Evolutionary conservation across 2,888 invertebrate genomes (phyloP).

Genomic region (Mechanitis messenoides): DNA sequence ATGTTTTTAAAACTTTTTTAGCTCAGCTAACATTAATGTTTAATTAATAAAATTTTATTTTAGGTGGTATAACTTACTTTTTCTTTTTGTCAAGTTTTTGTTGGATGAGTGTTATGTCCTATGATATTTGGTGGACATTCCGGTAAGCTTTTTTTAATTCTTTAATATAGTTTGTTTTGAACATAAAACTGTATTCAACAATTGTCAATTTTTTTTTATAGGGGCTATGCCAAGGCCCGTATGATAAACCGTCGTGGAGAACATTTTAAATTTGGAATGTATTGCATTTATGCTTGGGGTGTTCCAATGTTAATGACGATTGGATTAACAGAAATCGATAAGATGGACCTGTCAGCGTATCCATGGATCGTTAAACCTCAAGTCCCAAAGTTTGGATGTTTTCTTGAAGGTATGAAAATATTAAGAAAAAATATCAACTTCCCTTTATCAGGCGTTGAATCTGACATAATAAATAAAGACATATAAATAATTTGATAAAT

Average conservation of each 20-base stretch:
- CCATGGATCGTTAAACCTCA: conserved; percentile 58
- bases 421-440: background rate
- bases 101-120: conserved; percentile 69
- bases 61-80: conserved; percentile 52
- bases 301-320: conserved; percentile 49
- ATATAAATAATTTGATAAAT: background rate
- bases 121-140: conserved; percentile 69
- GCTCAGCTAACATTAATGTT: conserved; percentile 60
- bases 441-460: background rate
- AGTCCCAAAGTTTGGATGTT: conserved; percentile 46
- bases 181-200: background rate
- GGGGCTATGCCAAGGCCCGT: conserved; percentile 64
- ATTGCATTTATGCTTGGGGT: conserved; percentile 57
- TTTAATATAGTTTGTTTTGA: background rate
- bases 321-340: conserved; percentile 34
- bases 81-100: conserved; percentile 59
- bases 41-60: conserved; percentile 35
- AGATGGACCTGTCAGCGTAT: conserved; percentile 33
- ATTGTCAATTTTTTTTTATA: conserved; percentile 1
- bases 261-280: conserved; percentile 55
- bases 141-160: conserved; percentile 40
- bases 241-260: conserved; percentile 61
- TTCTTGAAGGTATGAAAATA: conserved; percentile 46
- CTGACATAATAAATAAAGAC: background rate
- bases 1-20: conserved; percentile 25